Evolutionary conservation across 1,140 invertebrate species (phyloP).

Genomic region (Campodea augens): DNA sequence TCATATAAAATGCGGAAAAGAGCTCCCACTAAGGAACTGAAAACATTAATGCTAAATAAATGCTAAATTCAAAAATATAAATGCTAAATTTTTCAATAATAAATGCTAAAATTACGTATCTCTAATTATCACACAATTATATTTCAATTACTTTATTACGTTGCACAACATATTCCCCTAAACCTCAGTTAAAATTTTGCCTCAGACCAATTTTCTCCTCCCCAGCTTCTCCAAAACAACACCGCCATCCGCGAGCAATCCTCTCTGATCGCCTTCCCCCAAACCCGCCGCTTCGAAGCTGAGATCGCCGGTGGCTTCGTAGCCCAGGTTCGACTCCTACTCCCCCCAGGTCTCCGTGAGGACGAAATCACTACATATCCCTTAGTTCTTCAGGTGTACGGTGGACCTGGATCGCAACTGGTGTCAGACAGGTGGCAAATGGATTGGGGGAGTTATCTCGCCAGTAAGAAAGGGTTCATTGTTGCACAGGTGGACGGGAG

Average conservation of each 20-base stretch:
- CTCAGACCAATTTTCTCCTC: no score
- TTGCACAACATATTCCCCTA: no score
- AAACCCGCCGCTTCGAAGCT: slow-evolving; percentile 54
- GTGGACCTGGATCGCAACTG: slow-evolving; percentile 72
- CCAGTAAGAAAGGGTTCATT: slow-evolving; percentile 63
- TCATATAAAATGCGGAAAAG: no score
- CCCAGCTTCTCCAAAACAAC: slow-evolving; percentile 25
- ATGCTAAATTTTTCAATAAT: no score
- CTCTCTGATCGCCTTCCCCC: slow-evolving; percentile 52
- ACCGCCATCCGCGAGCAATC: slow-evolving; percentile 36
- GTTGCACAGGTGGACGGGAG: slow-evolving; percentile 73
- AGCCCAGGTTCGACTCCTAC: slow-evolving; percentile 52
- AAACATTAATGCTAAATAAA: no score
- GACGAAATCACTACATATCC: slow-evolving; percentile 84
- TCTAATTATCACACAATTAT: no score
- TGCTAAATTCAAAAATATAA: no score
- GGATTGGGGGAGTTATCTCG: slow-evolving; percentile 68
- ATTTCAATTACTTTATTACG: no score
- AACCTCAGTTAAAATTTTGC: no score
- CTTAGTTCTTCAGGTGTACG: slow-evolving; percentile 71
- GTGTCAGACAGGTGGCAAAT: slow-evolving; percentile 69
- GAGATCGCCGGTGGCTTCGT: slow-evolving; percentile 61
- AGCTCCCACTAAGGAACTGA: no score
- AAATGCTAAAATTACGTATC: no score
- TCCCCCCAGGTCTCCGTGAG: slow-evolving; percentile 65